phyloP scores from a whole-genome alignment of 2,113 vertebrate species.

The Apodemus sylvaticus region DNA sequence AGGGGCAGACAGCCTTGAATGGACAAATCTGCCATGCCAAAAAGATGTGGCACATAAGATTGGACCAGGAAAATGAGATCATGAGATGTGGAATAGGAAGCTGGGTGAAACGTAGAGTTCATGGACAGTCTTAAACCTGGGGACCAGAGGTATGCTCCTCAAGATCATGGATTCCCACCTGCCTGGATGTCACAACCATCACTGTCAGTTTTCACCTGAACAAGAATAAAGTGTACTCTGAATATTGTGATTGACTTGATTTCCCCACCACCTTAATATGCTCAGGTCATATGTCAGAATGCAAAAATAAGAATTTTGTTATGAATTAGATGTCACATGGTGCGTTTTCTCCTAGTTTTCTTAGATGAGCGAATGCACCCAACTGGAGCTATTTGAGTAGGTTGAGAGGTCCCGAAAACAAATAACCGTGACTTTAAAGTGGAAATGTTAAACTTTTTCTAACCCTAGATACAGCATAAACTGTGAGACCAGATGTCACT shows the following conservation, averaged over 20 bases:
- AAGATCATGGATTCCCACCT: neutral
- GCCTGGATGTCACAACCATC: neutral
- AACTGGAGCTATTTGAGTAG: neutral
- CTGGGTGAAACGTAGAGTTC: neutral
- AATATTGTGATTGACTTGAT: neutral
- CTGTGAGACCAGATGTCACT: constrained; percentile 25
- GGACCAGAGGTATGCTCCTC: neutral
- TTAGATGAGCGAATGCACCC: neutral
- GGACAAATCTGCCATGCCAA: neutral
- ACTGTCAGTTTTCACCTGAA: neutral
- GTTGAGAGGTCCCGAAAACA: constrained; percentile 21
- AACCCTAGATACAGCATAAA: constrained; percentile 5
- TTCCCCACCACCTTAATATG: neutral
- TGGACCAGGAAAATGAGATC: neutral
- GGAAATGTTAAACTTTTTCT: constrained; percentile 22
- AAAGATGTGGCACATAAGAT: neutral
- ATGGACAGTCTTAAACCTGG: neutral
- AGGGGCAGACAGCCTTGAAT: neutral
- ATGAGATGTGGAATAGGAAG: neutral
- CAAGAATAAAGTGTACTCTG: constrained; percentile 16
- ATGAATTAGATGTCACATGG: constrained; percentile 38
- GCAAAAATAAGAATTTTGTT: constrained; percentile 21
- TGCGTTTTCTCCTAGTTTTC: constrained; percentile 18
- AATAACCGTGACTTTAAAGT: constrained; percentile 17
- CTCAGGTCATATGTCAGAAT: neutral